Percentiles rank a stretch among this genome's conserved stretches.
Evolutionary conservation across 2,888 invertebrate genomes (phyloP).

Genomic region (Sialis fuliginosa): DNA sequence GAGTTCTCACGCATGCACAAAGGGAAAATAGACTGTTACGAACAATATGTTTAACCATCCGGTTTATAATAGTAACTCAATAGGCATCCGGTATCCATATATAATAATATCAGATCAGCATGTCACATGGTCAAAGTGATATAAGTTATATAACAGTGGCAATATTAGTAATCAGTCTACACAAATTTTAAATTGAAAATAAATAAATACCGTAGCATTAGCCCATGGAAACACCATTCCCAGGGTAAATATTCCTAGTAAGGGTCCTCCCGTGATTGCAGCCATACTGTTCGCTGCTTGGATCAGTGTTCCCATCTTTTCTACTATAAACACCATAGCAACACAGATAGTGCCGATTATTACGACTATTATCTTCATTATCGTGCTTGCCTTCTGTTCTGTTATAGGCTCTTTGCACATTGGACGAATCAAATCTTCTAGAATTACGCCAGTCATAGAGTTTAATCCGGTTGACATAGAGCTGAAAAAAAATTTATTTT

Average conservation of each 20-base stretch:
- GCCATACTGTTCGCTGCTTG: slow-evolving; percentile 54
- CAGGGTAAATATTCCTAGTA: slow-evolving; percentile 51
- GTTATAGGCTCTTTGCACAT: slow-evolving; percentile 41
- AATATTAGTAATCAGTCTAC: no score
- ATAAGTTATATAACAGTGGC: no score
- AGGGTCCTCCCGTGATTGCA: slow-evolving; percentile 52
- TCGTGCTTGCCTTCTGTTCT: slow-evolving; percentile 43
- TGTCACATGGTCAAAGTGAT: no score
- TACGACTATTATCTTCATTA: slow-evolving; percentile 55
- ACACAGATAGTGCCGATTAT: slow-evolving; percentile 45
- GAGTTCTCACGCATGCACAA: no score
- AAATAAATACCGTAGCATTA: slow-evolving; percentile 38
- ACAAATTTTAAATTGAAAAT: neutral
- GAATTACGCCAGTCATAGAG: slow-evolving; percentile 62
- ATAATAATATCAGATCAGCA: no score
- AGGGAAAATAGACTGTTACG: no score
- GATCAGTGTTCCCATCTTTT: slow-evolving; percentile 50
- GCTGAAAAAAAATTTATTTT: slow-evolving; percentile 24
- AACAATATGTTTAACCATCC: no score
- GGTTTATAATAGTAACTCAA: no score
- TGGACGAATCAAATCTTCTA: slow-evolving; percentile 62
- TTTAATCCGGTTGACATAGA: slow-evolving; percentile 66
- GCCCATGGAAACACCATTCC: slow-evolving; percentile 53
- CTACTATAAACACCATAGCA: slow-evolving; percentile 48
- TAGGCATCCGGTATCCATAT: no score